Base-by-base conservation (phyloP, 2,797 vertebrate species). In the Myotis vivesi region DNA sequence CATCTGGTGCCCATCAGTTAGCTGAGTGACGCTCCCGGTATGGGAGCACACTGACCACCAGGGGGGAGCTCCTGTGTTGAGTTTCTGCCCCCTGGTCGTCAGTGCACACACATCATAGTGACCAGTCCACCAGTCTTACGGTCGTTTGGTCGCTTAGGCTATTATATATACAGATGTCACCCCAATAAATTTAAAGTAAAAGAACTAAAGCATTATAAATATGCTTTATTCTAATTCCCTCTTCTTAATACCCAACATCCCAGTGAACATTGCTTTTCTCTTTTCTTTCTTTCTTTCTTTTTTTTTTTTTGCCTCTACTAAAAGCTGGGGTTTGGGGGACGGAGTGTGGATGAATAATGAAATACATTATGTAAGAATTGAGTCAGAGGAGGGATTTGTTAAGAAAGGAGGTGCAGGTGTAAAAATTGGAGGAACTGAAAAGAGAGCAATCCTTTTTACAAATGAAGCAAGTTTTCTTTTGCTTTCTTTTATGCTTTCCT, bases 381-480 rank as follows among this genome's bases (percentile, higher is more conserved):
- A 83, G 17, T 69, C 85, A 80, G 53, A 57, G 64, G 77, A 69
- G 17, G 22, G 64, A 59, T 90, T 93, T 89, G 28, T 77, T 90
- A 62, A 68, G 17, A 76, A 53, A 92, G 49, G n/a, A 95, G 36
- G 23, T 76, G 8, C 89, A 94, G 94, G 92, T 94, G 53, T 91
- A 57, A 77, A 68, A 92, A 86, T 59, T 95, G 72, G 68, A 95
- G 79, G 57, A 64, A 84, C 59, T 95, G 71, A 96, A 94, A 95
- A 44, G 46, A 15, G 15, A 83, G 25, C 3, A 8, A 94, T n/a
- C 33, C 64, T 85, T 94, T 93, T 89, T 55, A 93, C 73, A 90
- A 69, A 77, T 36, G 59, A 90, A 94, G 46, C 72, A 81, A 81
- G n/a, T 64, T 95, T 96, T 75, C 75, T 84, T 93, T 87, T 85